Evolutionary conservation across 2,888 invertebrate genomes (phyloP).

Genomic region (Stegophylla sp.): DNA sequence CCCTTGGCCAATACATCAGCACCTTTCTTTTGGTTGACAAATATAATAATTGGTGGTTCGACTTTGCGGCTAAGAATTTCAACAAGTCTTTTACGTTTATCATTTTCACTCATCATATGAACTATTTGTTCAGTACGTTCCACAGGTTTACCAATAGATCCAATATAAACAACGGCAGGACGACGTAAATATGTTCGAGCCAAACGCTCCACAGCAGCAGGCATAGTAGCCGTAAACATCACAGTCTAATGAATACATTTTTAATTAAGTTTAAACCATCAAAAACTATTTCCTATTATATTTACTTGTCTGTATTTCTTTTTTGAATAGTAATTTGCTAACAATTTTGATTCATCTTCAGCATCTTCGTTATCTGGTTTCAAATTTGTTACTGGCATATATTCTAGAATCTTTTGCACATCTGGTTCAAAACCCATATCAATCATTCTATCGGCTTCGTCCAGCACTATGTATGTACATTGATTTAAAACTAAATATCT

Average conservation of each 20-base stretch:
- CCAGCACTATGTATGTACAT: slow-evolving; percentile 96
- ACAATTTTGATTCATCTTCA: slow-evolving; percentile 87
- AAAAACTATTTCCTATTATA: neutral
- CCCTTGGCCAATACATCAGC: slow-evolving; percentile 97
- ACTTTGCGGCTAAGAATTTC: slow-evolving; percentile 88
- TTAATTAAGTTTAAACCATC: neutral
- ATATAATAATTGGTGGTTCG: slow-evolving; percentile 98
- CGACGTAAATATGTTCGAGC: slow-evolving; percentile 92
- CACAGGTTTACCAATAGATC: slow-evolving; percentile 94
- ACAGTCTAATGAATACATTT: slow-evolving; percentile 75
- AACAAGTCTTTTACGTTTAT: slow-evolving; percentile 95
- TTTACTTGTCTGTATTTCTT: slow-evolving; percentile 89
- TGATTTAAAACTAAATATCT: slow-evolving; percentile 94
- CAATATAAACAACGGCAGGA: slow-evolving; percentile 97
- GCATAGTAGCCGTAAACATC: slow-evolving; percentile 99
- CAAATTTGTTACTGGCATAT: slow-evolving; percentile 96
- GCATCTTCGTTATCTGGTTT: slow-evolving; percentile 99
- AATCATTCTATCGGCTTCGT: slow-evolving; percentile 99
- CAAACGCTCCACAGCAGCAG: slow-evolving; percentile 93
- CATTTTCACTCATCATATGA: slow-evolving; percentile 91
- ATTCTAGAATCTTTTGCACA: slow-evolving; percentile 96
- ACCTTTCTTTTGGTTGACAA: slow-evolving; percentile 99
- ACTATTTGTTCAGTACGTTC: slow-evolving; percentile 98
- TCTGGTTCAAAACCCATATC: slow-evolving; percentile 99
- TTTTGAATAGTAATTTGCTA: slow-evolving; percentile 93